Base-by-base conservation (phyloP, 2,888 invertebrate species). In the Mayetiola destructor region DNA sequence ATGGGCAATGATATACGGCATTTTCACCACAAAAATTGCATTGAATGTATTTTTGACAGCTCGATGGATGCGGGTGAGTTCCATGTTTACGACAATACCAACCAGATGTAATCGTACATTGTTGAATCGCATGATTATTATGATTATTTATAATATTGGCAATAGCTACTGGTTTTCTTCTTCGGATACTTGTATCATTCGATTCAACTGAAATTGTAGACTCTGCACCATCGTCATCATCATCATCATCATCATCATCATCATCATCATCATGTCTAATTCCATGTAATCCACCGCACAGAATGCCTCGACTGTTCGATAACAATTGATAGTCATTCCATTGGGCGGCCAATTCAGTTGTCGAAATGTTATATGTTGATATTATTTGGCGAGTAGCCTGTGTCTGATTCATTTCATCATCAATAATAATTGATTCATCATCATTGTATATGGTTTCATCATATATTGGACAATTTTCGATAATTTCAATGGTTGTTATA, bases 381-480 rank as follows among this genome's bases (percentile, higher is more conserved):
- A 2, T 12, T n/a, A 48, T 27, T n/a, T n/a, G n/a, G n/a, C n/a
- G n/a, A n/a, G n/a, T n/a, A n/a, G n/a, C n/a, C n/a, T n/a, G n/a
- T 2, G 48, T 48, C 6, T 48, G 9, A 27, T 48, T 48, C 1
- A 27, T 48, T 27, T 48, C 48, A n/a, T n/a, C n/a, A n/a, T n/a
- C n/a, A n/a, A n/a, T n/a, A 27, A 48, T 9, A 2, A 27, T n/a
- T 8, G 3, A 6, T n/a, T 23, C 27, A 27, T 48, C 48, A 27
- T 48, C 48, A n/a, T 48, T 48, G n/a, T 48, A 48, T n/a, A 48
- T 27, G 14, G 27, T 6, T 48, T 48, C 48, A 4, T 48, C 48
- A 16, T 48, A 48, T 1, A 16, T 9, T 48, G 48, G 48, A 48
- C 48, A 48, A 27, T 27, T 48, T n/a, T 48, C 48, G 16, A 48